Base-by-base conservation (phyloP, 2,797 vertebrate genomes). In the Gallirallus australis region DNA sequence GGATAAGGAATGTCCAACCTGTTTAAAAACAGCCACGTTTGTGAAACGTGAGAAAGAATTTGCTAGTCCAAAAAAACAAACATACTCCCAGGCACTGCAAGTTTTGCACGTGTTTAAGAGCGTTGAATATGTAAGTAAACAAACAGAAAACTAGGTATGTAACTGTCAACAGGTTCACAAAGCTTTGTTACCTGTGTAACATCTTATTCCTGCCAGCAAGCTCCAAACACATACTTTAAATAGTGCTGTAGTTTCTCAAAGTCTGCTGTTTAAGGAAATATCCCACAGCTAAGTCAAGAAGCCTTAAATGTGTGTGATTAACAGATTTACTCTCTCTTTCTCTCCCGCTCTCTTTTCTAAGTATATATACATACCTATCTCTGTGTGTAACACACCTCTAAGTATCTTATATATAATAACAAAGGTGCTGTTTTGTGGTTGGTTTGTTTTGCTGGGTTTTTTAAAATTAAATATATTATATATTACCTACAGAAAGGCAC, bases 391-490 rank as follows among this genome's bases (percentile, higher is more conserved):
- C 7, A 64, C 3, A 35, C 2, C 52, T 52, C 9, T 5, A 57
- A n/a, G 2, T 40, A 40, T 48, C 24, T 35, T 15, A 18, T 12
- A 21, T 19, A 2, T 6, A 64, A 50, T 1, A 75, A 18, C 1
- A 2, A 6, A 17, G 5, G 6, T 0, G 40, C 31, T 11, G 7
- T 3, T 40, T 37, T 48, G 28, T 12, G 6, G 15, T 31, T 2
- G 27, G 15, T 28, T 52, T 15, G 27, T 52, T 12, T 25, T 50
- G 23, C 15, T 50, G 24, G 53, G 0, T 1, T 7, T 19, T 56
- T 65, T 66, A 9, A 9, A 45, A 45, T 45, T 18, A 45, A 45
- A 19, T 45, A 19, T 45, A 45, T 45, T 45, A 80, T 54, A n/a
- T 25, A 21, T 4, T 37, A 56, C 8, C 23, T 48, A 45, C 12